Conservation (phyloP, 92 coral and sea anemone species). For the Montipora capitata region DNA sequence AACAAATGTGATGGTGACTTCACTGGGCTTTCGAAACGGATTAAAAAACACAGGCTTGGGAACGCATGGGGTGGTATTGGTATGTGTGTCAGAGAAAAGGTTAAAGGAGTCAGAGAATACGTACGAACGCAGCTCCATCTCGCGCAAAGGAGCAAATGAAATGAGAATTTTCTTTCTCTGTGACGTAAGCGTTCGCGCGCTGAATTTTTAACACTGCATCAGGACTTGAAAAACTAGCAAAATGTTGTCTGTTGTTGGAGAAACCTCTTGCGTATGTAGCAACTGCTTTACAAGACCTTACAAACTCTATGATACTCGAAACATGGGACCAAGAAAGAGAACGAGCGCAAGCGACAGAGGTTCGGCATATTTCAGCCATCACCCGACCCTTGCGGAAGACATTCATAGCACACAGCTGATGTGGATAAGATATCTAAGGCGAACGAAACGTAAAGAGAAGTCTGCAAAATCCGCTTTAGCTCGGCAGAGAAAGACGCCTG, state of each 20-base stretch:
- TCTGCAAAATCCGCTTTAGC: background rate
- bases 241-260: constrained; percentile 3
- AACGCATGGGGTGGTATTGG: too few species aligned
- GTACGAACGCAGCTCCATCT: background rate
- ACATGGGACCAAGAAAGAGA: background rate
- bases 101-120: background rate
- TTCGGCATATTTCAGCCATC: background rate
- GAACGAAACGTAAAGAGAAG: background rate
- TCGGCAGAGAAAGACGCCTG: background rate
- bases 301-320: background rate
- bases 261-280: constrained; percentile 35
- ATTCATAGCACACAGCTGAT: background rate
- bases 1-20: too few species aligned
- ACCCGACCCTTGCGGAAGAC: background rate
- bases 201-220: background rate
- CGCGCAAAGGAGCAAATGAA: background rate
- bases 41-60: too few species aligned
- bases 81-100: too few species aligned
- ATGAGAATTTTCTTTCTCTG: background rate
- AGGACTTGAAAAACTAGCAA: background rate
- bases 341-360: background rate
- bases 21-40: too few species aligned
- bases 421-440: background rate
- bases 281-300: constrained; percentile 26
- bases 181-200: background rate